A percentile compares a stretch with the other conserved stretches of the same genome.
These are phyloP conservation scores for Pomacea canaliculata DNA, from an alignment of 2,888 invertebrate genomes.

Conservation along the genomic window DNA sequence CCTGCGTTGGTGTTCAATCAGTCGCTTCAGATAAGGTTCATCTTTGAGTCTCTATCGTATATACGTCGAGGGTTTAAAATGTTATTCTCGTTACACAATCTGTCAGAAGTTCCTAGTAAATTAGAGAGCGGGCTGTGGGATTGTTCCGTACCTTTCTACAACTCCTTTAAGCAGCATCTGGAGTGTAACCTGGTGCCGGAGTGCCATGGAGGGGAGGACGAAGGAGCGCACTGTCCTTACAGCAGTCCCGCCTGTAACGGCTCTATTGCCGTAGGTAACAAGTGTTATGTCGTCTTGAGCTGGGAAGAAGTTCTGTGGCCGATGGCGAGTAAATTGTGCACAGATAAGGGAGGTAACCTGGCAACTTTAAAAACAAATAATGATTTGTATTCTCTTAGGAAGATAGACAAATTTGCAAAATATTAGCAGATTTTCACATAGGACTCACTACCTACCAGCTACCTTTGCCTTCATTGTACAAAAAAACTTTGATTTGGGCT, in stretches of 20 bases:
- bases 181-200: conserved; percentile 7
- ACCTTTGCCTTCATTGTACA: not conserved
- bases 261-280: conserved; percentile 6
- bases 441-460: not conserved
- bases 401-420: not conserved
- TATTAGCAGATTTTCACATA: not conserved
- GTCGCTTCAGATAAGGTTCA: not conserved
- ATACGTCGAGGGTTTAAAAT: not conserved
- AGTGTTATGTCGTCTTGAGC: conserved; percentile 2
- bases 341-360: not conserved
- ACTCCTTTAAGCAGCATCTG: conserved; percentile 2
- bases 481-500: not conserved
- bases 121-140: not conserved
- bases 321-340: not conserved
- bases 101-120: not conserved
- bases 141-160: not conserved
- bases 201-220: conserved; percentile 15
- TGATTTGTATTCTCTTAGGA: not conserved
- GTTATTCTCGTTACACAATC: not conserved
- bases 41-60: not conserved
- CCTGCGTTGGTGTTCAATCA: too few relatives aligned
- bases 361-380: not conserved
- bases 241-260: conserved; percentile 14
- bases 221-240: conserved; percentile 11
- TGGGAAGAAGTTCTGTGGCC: not conserved